Evolutionary conservation across 2,888 invertebrate species (phyloP), one percentile per base, ranked within the genome.

Genomic region (Pyrrhia umbra): DNA sequence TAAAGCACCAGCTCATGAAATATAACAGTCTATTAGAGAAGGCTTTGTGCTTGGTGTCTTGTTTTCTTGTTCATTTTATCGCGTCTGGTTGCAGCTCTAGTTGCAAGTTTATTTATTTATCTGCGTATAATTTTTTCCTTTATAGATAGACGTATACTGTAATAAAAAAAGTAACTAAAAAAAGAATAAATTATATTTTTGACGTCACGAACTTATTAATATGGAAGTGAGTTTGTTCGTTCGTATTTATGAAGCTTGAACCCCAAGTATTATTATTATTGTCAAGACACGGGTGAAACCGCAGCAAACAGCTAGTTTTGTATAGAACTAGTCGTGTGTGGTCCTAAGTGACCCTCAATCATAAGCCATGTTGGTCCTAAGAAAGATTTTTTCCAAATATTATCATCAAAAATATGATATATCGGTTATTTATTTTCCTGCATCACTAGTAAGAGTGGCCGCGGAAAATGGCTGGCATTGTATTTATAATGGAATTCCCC

Each of bases 1-100:
- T 21, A 46, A 23, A 25, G 20, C 2, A 40, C 9, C 18, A 47
- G 40, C 42, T 64, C 54, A 47, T 64, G 40, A 47, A 40, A 52
- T 63, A 52, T 10, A 47, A 40, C 15, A 42, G 25, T 21, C 20
- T 21, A n/a, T 27, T 42, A 47, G 6, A 52, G 5, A 20, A 64
- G n/a, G 16, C 20, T 55, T 47, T 63, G 20, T 50, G n/a, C 37
- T 10, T 37, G 16, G 37, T 20, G 2, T 51, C 4, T 18, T 15
- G 20, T 30, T 30, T 10, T 43, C 1, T 23, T 23, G 15, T 39
- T 10, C 15, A 30, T 42, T 37, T 37, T 37, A 37, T 37, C 15
- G n/a, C 8, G 15, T n/a, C n/a, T n/a, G 15, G 37, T n/a, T 37
- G 37, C 15, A 37, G 15, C 15, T 37, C n/a, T 30, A 30, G 30